Conservation (phyloP, 2,888 invertebrate genomes). For the Dicranocentrus wangi region DNA sequence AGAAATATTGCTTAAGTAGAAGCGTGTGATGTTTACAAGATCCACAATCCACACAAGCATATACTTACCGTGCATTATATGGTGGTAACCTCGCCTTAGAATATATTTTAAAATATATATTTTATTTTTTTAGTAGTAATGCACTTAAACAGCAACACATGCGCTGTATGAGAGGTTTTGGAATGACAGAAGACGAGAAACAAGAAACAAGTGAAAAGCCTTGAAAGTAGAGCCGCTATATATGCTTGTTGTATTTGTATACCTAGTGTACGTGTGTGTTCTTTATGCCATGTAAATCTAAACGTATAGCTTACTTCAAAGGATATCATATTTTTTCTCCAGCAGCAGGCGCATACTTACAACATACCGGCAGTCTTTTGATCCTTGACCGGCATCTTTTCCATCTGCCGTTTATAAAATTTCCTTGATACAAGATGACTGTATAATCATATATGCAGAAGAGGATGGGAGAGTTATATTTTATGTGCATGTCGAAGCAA, state of each 20-base stretch:
- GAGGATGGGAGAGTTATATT: too few relatives aligned
- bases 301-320: too few relatives aligned
- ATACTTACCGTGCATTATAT: too few relatives aligned
- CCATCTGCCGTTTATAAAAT: background rate
- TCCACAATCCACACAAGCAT: too few relatives aligned
- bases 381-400: slow-evolving; percentile 37
- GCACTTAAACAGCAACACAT: background rate
- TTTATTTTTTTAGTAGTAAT: background rate
- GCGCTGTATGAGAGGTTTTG: slow-evolving; percentile 6
- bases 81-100: too few relatives aligned
- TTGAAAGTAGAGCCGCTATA: too few relatives aligned
- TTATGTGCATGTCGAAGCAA: too few relatives aligned
- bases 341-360: slow-evolving; percentile 2
- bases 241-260: too few relatives aligned
- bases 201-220: background rate
- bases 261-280: too few relatives aligned
- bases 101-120: background rate
- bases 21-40: background rate
- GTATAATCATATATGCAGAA: too few relatives aligned
- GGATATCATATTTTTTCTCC: background rate
- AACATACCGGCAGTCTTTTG: slow-evolving; percentile 38
- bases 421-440: too few relatives aligned
- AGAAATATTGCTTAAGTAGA: slow-evolving; percentile 24
- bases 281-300: too few relatives aligned
- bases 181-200: background rate